phyloP scores from a whole-genome alignment of 2,888 invertebrate genomes.

The Lymantria dispar region DNA sequence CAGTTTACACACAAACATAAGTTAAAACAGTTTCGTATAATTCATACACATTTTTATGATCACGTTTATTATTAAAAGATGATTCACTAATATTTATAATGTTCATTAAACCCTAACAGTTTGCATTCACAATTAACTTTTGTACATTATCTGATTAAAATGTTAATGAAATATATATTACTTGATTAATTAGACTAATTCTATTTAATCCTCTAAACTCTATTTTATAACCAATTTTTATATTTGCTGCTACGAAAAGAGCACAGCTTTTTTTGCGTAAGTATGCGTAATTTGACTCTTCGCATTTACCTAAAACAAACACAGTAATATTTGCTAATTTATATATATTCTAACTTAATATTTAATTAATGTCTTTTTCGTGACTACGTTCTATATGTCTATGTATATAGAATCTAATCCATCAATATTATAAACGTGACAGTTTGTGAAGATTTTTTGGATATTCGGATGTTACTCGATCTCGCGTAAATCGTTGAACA shows the following conservation, averaged over 20 bases:
- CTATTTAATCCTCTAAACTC: neutral
- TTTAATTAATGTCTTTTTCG: too few species aligned
- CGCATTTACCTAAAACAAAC: neutral
- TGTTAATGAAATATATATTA: neutral
- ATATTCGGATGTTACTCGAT: too few species aligned
- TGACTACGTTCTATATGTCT: too few species aligned
- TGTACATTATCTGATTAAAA: neutral
- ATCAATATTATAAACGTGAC: too few species aligned
- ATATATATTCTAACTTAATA: neutral
- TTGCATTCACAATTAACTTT: neutral
- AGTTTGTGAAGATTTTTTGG: too few species aligned
- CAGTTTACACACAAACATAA: slow-evolving; percentile 21
- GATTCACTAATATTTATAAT: neutral
- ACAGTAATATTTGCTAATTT: neutral
- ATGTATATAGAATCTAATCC: too few species aligned
- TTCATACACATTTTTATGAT: slow-evolving; percentile 1
- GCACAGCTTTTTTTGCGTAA: neutral
- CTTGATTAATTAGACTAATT: neutral
- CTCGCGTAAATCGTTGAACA: too few species aligned
- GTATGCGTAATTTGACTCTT: neutral
- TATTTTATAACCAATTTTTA: neutral
- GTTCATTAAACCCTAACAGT: neutral
- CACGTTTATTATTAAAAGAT: neutral
- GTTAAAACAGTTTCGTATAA: slow-evolving; percentile 23
- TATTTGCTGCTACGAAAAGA: neutral